These are phyloP conservation scores for Pangasius macronema DNA, from an alignment of 2,797 vertebrate species.

Conservation along the genomic window DNA sequence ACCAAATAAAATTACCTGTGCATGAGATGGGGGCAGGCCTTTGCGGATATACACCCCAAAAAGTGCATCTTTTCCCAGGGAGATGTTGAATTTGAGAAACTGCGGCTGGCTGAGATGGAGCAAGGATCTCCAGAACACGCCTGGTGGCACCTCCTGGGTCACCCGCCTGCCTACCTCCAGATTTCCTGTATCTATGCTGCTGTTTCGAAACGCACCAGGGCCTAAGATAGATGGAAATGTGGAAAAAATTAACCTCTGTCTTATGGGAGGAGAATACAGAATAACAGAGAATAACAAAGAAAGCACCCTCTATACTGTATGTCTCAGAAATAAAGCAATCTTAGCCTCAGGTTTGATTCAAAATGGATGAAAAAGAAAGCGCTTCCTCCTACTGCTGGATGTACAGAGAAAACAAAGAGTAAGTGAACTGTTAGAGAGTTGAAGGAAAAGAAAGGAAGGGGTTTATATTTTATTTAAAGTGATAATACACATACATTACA, in stretches of 20 bases:
- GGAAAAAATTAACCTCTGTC: slow-evolving; percentile 28
- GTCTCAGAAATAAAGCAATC: slow-evolving; percentile 23
- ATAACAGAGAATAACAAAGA: slow-evolving; percentile 17
- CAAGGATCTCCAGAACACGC: slow-evolving; percentile 85
- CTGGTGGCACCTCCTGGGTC: slow-evolving; percentile 90
- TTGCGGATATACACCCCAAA: slow-evolving; percentile 89
- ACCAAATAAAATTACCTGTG: slow-evolving; percentile 52
- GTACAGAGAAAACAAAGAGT: slow-evolving; percentile 4
- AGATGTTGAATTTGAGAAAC: slow-evolving; percentile 90
- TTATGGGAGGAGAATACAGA: not conserved
- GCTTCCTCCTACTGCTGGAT: slow-evolving; percentile 16
- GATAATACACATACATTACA: not conserved
- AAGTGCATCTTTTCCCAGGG: slow-evolving; percentile 86
- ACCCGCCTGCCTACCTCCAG: slow-evolving; percentile 90
- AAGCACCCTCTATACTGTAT: slow-evolving; percentile 13
- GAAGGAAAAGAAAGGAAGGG: slow-evolving; percentile 51
- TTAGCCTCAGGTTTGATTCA: slow-evolving; percentile 30
- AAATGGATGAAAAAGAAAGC: slow-evolving; percentile 20
- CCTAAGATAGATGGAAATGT: slow-evolving; percentile 69
- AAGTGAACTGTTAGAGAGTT: slow-evolving; percentile 53
- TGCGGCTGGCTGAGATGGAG: slow-evolving; percentile 85
- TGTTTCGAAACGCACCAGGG: slow-evolving; percentile 86
- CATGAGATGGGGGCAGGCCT: slow-evolving; percentile 85
- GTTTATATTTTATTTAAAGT: slow-evolving; percentile 1
- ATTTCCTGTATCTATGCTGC: slow-evolving; percentile 93